A percentile compares a stretch with the other conserved stretches of the same genome.
Conservation (phyloP, 2,888 invertebrate species). For the Athalia cordata region DNA sequence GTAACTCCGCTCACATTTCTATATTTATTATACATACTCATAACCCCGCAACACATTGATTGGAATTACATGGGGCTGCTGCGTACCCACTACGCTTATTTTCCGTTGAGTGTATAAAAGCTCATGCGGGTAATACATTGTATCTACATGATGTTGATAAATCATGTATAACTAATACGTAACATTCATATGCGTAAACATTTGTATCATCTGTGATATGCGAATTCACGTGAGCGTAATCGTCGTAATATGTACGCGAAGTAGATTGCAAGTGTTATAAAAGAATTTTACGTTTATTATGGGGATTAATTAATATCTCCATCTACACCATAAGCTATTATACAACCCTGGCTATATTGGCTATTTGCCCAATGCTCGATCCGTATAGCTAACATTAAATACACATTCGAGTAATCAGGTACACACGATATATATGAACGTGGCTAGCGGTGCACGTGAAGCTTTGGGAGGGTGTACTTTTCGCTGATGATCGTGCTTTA, state of each 20-base stretch:
- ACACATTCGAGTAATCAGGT: slow-evolving; percentile 37
- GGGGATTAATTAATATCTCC: slow-evolving; percentile 38
- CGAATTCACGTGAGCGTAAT: too few relatives aligned
- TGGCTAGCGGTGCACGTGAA: too few relatives aligned
- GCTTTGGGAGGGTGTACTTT: too few relatives aligned
- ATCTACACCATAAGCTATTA: neutral
- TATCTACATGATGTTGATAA: neutral
- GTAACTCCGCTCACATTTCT: neutral
- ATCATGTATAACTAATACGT: too few relatives aligned
- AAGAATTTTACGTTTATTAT: too few relatives aligned
- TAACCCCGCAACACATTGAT: slow-evolving; percentile 41
- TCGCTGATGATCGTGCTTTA: too few relatives aligned
- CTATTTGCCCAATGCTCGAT: slow-evolving; percentile 21
- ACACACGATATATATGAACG: neutral
- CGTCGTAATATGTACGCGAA: too few relatives aligned
- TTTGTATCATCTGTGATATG: too few relatives aligned
- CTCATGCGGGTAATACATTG: neutral
- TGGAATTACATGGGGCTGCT: slow-evolving; percentile 44
- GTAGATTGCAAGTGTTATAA: too few relatives aligned
- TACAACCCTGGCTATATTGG: neutral
- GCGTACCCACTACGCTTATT: slow-evolving; percentile 29
- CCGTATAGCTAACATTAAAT: neutral
- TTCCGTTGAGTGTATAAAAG: neutral
- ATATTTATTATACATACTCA: neutral
- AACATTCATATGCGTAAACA: too few relatives aligned